Evolutionary conservation across 2,888 invertebrate species (phyloP).

Genomic region (Nomada ferruginata): DNA sequence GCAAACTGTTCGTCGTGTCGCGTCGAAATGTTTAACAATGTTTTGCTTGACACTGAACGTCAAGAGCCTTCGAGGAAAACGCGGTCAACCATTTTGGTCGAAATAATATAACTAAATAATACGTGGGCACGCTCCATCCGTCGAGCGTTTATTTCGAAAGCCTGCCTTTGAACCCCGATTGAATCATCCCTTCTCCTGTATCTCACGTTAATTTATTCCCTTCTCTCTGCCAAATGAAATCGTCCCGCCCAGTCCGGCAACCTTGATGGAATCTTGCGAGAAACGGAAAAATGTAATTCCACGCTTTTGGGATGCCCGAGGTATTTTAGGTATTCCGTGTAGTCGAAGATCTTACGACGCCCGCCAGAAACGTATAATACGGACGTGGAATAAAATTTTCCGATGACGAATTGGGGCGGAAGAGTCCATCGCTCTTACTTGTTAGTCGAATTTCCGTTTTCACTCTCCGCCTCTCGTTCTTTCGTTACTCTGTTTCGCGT

Average conservation of each 20-base stretch:
- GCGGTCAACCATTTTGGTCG: conserved; percentile 36
- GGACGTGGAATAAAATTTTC: conserved; percentile 10
- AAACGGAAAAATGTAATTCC: neutral
- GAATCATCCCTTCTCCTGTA: conserved; percentile 48
- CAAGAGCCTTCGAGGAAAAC: conserved; percentile 22
- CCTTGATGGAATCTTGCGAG: neutral
- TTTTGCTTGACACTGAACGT: conserved; percentile 3
- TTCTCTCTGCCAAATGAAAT: neutral
- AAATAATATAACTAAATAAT: conserved; percentile 42
- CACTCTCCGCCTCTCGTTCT: neutral
- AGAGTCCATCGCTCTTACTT: conserved; percentile 23
- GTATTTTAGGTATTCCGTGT: neutral
- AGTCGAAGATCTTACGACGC: neutral
- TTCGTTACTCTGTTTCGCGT: neutral
- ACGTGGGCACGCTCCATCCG: conserved; percentile 20
- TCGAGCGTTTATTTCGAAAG: conserved; percentile 53
- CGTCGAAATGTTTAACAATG: conserved; percentile 1
- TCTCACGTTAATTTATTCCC: conserved; percentile 20
- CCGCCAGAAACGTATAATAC: conserved; percentile 5
- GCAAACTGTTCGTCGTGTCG: neutral
- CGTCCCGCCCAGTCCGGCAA: too few relatives aligned
- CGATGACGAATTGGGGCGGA: conserved; percentile 19
- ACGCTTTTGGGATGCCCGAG: neutral
- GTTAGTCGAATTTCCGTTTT: conserved; percentile 47
- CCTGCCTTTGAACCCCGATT: conserved; percentile 52